These are phyloP conservation scores for Diceros bicornis DNA, from an alignment of 2,797 vertebrate genomes.

Conservation along the genomic window DNA sequence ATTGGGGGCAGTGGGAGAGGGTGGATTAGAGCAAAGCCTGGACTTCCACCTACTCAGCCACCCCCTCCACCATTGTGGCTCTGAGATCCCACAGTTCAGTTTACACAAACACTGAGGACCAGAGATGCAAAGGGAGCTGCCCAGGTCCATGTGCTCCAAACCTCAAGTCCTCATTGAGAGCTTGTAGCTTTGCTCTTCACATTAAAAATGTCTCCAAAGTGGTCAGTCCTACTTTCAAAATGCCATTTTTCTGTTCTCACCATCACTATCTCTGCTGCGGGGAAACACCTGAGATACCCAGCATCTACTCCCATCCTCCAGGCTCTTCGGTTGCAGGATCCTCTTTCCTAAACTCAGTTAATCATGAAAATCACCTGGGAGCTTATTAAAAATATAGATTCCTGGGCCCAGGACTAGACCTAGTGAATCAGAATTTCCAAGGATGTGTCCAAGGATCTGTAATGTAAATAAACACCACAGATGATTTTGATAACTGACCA, in stretches of 20 bases:
- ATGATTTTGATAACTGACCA: not conserved
- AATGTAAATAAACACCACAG: constrained; percentile 4
- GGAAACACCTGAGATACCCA: not conserved
- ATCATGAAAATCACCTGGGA: constrained; percentile 40
- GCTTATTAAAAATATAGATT: constrained; percentile 49
- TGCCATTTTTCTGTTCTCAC: not conserved
- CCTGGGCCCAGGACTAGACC: not conserved
- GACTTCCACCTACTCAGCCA: not conserved
- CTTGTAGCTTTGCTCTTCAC: not conserved
- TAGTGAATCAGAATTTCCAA: constrained; percentile 68
- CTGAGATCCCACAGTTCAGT: not conserved
- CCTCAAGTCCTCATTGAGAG: not conserved
- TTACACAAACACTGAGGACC: not conserved
- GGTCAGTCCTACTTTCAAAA: not conserved
- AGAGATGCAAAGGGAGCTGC: not conserved
- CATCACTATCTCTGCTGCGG: not conserved
- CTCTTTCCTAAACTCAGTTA: constrained; percentile 45
- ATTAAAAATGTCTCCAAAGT: not conserved
- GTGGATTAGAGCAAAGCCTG: not conserved
- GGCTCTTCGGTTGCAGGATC: not conserved
- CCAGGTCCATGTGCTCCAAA: not conserved
- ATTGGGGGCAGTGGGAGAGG: not conserved
- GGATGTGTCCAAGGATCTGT: not conserved
- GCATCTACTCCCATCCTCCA: not conserved
- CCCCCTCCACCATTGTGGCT: not conserved